A percentile compares a stretch with the other conserved stretches of the same genome.
Conservation (phyloP, 2,888 invertebrate species). For the Choreutis nemorana region DNA sequence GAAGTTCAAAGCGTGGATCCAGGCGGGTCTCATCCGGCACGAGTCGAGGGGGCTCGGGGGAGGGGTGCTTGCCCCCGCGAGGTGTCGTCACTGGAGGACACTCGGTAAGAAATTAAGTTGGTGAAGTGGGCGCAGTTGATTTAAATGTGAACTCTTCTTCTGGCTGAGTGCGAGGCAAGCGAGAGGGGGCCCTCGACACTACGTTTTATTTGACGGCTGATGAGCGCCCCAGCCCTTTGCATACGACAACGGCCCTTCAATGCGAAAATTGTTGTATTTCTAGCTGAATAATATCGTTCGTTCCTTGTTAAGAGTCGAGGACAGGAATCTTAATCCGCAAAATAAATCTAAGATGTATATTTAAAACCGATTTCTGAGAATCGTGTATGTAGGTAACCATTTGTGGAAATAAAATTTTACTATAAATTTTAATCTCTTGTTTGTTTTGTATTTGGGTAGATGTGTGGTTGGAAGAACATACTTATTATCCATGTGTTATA, state of each 20-base stretch:
- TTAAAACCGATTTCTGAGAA: too few species aligned
- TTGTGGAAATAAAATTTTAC: too few species aligned
- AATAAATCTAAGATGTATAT: too few species aligned
- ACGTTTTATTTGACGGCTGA: slow-evolving; percentile 21
- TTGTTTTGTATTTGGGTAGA: too few species aligned
- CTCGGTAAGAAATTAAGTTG: slow-evolving; percentile 31
- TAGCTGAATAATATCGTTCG: too few species aligned
- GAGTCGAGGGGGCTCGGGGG: slow-evolving; percentile 6
- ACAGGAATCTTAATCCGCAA: too few species aligned
- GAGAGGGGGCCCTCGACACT: slow-evolving; percentile 13
- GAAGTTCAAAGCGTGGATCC: slow-evolving; percentile 14
- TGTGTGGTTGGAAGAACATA: too few species aligned
- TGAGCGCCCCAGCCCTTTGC: slow-evolving; percentile 12
- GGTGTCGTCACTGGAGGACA: slow-evolving; percentile 14
- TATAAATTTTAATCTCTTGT: too few species aligned
- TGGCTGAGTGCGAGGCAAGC: slow-evolving; percentile 1
- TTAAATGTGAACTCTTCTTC: slow-evolving; percentile 23
- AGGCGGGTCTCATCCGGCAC: neutral
- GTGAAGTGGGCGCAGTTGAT: slow-evolving; percentile 24
- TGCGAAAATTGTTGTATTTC: slow-evolving; percentile 1
- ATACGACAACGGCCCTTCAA: slow-evolving; percentile 17
- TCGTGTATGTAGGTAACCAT: too few species aligned
- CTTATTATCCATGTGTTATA: too few species aligned
- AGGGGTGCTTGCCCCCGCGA: slow-evolving; percentile 6
- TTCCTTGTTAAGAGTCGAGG: too few species aligned